A percentile compares a stretch with the other conserved stretches of the same genome.
Evolutionary conservation across 2,113 vertebrate species (phyloP).

Genomic region (Miniopterus natalensis): DNA sequence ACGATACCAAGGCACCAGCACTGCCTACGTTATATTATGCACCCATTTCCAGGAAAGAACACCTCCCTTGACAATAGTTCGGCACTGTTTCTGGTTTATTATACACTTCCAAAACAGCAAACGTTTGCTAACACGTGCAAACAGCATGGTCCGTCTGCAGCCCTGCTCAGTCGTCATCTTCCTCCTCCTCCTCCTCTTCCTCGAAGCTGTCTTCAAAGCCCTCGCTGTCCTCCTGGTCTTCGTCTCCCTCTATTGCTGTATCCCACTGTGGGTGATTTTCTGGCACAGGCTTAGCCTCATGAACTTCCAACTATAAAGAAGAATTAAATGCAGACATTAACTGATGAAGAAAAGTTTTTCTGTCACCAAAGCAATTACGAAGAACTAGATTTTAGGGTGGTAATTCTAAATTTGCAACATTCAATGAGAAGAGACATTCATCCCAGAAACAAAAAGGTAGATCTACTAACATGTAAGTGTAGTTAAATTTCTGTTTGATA

Average conservation of each 20-base stretch:
- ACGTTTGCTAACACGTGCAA: slow-evolving; percentile 84
- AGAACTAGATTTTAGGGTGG: not conserved
- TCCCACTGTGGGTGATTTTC: slow-evolving; percentile 99
- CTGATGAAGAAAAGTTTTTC: slow-evolving; percentile 40
- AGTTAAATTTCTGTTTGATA: not conserved
- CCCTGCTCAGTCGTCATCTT: slow-evolving; percentile 87
- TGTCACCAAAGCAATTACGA: slow-evolving; percentile 40
- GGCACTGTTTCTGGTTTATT: slow-evolving; percentile 85
- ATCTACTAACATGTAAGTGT: not conserved
- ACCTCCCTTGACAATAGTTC: slow-evolving; percentile 85
- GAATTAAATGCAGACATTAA: not conserved
- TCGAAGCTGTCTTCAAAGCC: slow-evolving; percentile 99
- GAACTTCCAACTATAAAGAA: slow-evolving; percentile 95
- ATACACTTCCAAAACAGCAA: slow-evolving; percentile 86
- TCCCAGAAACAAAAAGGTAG: slow-evolving; percentile 24
- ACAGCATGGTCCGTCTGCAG: slow-evolving; percentile 78
- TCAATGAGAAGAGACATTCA: slow-evolving; percentile 18
- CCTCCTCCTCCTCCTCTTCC: slow-evolving; percentile 96
- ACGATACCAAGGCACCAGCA: slow-evolving; percentile 84
- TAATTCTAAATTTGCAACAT: slow-evolving; percentile 47
- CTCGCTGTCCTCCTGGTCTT: slow-evolving; percentile 99
- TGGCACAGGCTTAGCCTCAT: slow-evolving; percentile 97
- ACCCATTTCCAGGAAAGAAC: slow-evolving; percentile 87
- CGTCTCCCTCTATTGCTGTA: slow-evolving; percentile 97
- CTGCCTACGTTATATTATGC: slow-evolving; percentile 85